Conservation (phyloP, 2,113 vertebrate species). For the Protobothrops mucrosquamatus region DNA sequence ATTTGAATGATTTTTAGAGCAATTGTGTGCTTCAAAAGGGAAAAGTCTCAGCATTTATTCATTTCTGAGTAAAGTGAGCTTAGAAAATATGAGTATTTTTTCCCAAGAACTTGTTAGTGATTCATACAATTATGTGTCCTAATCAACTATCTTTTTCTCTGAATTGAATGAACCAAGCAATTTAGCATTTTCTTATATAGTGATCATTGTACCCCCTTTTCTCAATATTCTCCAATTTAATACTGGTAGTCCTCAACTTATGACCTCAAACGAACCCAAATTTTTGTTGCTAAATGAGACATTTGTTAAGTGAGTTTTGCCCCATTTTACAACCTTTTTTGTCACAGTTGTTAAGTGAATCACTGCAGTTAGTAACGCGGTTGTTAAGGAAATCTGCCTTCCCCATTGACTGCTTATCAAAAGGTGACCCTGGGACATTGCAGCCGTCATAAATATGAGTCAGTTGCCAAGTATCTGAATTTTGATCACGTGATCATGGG, state of each 20-base stretch:
- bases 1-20: neutral
- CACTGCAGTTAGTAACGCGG: too few species aligned
- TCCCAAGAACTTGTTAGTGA: neutral
- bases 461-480: too few species aligned
- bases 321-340: too few species aligned
- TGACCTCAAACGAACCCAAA: neutral
- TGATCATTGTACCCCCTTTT: neutral
- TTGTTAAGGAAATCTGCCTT: too few species aligned
- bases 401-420: too few species aligned
- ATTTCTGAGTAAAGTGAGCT: neutral
- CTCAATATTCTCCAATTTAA: neutral
- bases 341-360: too few species aligned
- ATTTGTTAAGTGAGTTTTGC: too few species aligned
- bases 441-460: too few species aligned
- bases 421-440: too few species aligned
- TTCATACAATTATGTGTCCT: neutral
- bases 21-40: neutral
- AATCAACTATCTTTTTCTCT: neutral
- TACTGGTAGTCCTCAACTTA: neutral
- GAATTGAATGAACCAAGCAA: neutral
- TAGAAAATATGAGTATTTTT: neutral
- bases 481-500: too few species aligned
- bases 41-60: neutral
- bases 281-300: too few species aligned
- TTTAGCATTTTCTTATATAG: neutral